phyloP scores from a whole-genome alignment of 2,797 vertebrate genomes.

The Rachycentron canadum region DNA sequence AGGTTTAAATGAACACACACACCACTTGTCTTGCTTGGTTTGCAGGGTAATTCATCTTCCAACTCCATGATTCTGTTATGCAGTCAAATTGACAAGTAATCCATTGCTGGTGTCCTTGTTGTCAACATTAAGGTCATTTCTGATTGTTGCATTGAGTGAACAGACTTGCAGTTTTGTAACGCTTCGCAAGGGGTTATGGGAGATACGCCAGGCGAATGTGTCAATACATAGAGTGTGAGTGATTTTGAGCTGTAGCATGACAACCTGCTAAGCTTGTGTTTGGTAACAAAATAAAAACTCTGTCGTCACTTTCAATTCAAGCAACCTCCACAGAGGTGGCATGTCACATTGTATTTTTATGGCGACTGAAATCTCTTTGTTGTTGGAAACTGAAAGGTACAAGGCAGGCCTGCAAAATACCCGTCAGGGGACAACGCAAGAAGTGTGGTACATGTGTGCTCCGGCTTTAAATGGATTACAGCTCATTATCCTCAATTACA shows the following conservation, averaged over 20 bases:
- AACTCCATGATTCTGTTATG: conserved; percentile 87
- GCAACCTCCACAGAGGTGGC: conserved; percentile 3
- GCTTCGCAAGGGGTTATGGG: conserved; percentile 61
- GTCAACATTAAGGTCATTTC: conserved; percentile 87
- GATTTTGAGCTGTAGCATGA: conserved; percentile 46
- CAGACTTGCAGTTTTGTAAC: conserved; percentile 69
- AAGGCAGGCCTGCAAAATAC: conserved; percentile 43
- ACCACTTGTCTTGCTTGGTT: conserved; percentile 86
- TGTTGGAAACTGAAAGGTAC: conserved; percentile 22
- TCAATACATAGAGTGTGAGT: conserved; percentile 55
- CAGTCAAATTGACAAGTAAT: conserved; percentile 90
- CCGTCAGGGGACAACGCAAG: conserved; percentile 47
- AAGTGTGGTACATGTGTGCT: conserved; percentile 36
- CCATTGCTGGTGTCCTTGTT: conserved; percentile 88
- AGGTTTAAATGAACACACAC: conserved; percentile 89
- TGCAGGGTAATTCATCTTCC: conserved; percentile 89
- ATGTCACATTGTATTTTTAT: conserved; percentile 3
- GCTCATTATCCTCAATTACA: conserved; percentile 77
- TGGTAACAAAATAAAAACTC: neutral
- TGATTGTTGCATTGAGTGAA: conserved; percentile 82
- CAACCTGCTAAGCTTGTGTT: conserved; percentile 43
- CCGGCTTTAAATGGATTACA: conserved; percentile 77
- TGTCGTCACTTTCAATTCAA: conserved; percentile 30
- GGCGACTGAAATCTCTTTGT: conserved; percentile 28
- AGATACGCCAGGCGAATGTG: conserved; percentile 54